These are phyloP conservation scores for Drosophila algonquin DNA, from an alignment of 2,888 invertebrate genomes.

Conservation along the genomic window DNA sequence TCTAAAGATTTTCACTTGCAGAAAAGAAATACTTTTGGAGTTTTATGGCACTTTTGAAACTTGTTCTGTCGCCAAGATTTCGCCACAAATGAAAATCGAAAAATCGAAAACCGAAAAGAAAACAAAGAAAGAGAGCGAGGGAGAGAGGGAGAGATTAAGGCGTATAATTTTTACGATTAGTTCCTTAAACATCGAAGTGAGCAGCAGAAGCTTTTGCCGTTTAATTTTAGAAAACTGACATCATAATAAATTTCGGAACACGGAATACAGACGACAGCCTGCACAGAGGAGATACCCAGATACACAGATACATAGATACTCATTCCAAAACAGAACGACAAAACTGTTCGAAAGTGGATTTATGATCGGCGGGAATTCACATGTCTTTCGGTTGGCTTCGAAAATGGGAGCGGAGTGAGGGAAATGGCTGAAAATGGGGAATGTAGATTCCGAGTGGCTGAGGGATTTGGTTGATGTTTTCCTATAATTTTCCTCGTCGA, in stretches of 20 bases:
- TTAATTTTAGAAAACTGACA: slow-evolving; percentile 63
- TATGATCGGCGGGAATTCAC: not conserved
- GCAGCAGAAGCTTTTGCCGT: not conserved
- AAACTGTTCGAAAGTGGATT: not conserved
- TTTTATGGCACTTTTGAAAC: slow-evolving; percentile 32
- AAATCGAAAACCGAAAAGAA: slow-evolving; percentile 18
- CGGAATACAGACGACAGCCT: not conserved
- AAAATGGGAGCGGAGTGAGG: not conserved
- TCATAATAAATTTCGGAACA: slow-evolving; percentile 50
- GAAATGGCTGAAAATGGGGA: not conserved
- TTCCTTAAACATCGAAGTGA: slow-evolving; percentile 10
- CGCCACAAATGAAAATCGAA: slow-evolving; percentile 56
- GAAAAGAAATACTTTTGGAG: slow-evolving; percentile 25
- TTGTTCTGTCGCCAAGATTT: slow-evolving; percentile 62
- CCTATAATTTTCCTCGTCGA: slow-evolving; percentile 5
- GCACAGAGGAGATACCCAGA: not conserved
- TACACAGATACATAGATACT: not conserved
- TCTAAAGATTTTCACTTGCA: slow-evolving; percentile 64
- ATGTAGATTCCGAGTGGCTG: slow-evolving; percentile 13
- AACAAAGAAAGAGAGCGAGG: slow-evolving; percentile 7
- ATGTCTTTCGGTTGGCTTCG: not conserved
- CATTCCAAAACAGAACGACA: not conserved
- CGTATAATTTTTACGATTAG: not conserved
- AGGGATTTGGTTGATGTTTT: slow-evolving; percentile 23
- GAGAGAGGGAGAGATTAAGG: slow-evolving; percentile 29